These are phyloP conservation scores for Oryzaephilus surinamensis DNA, from an alignment of 1,140 invertebrate species.

Conservation along the genomic window DNA sequence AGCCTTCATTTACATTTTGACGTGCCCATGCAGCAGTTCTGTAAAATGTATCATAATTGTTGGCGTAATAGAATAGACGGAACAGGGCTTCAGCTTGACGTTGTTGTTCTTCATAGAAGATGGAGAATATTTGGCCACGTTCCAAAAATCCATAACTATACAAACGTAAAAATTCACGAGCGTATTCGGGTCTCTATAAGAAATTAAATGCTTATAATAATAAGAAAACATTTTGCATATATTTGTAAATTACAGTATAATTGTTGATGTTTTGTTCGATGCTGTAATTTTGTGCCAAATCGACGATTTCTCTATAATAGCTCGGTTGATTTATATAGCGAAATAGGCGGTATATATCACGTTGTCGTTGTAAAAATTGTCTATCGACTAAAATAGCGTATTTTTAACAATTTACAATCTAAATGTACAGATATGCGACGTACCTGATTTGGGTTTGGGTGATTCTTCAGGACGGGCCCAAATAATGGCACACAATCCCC, in stretches of 20 bases:
- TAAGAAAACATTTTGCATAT: neutral
- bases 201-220: neutral
- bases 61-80: constrained; percentile 48
- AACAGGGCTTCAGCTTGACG: constrained; percentile 47
- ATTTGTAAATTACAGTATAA: constrained; percentile 36
- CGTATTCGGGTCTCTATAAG: constrained; percentile 39
- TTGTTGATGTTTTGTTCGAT: constrained; percentile 41
- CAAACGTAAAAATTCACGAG: constrained; percentile 37
- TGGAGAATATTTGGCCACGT: constrained; percentile 35
- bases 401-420: too few relatives aligned
- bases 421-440: too few relatives aligned
- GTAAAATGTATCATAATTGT: constrained; percentile 54
- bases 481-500: too few relatives aligned
- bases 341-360: constrained; percentile 46
- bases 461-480: too few relatives aligned
- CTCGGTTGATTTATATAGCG: constrained; percentile 46
- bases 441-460: too few relatives aligned
- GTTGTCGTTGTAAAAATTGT: constrained; percentile 45
- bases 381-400: too few relatives aligned
- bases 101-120: constrained; percentile 41
- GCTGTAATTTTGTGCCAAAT: constrained; percentile 42
- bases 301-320: constrained; percentile 36
- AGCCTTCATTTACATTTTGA: constrained; percentile 49
- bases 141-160: constrained; percentile 34
- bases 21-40: constrained; percentile 52